Percentiles rank a stretch among this genome's conserved stretches.
These are phyloP conservation scores for Patella ulyssiponensis DNA, from an alignment of 2,888 invertebrate species.

Conservation along the genomic window DNA sequence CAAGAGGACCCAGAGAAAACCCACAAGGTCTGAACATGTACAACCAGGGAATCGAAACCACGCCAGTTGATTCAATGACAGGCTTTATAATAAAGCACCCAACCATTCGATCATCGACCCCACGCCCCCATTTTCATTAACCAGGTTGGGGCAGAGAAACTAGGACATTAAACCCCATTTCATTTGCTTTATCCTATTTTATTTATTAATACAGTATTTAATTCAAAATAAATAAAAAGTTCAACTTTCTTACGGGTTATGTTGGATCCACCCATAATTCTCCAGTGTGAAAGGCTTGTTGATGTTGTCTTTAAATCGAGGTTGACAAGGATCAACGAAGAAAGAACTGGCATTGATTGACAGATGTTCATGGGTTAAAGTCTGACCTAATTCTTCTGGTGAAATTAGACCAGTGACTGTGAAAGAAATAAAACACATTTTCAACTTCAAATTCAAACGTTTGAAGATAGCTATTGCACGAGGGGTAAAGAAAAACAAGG, in stretches of 20 bases:
- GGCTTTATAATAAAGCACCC: no score
- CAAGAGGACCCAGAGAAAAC: no score
- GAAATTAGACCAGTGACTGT: slow-evolving; percentile 56
- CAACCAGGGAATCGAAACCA: no score
- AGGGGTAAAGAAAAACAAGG: no score
- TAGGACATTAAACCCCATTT: no score
- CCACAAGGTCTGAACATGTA: no score
- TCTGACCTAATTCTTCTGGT: slow-evolving; percentile 48
- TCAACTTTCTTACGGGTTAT: slow-evolving; percentile 55
- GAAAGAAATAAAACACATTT: slow-evolving; percentile 18
- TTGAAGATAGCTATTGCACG: no score
- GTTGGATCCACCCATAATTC: slow-evolving; percentile 57
- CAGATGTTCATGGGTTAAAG: slow-evolving; percentile 61
- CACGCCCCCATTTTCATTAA: no score
- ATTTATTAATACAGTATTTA: background rate
- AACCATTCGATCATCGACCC: no score
- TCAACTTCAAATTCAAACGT: no score
- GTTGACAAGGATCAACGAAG: slow-evolving; percentile 32
- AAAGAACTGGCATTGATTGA: slow-evolving; percentile 42
- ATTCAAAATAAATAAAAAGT: background rate
- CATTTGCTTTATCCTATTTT: background rate
- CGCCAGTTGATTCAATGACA: no score
- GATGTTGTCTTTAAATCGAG: slow-evolving; percentile 33
- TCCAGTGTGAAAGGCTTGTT: slow-evolving; percentile 43
- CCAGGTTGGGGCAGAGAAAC: no score